Conservation (phyloP, 2,113 vertebrate species). For the Lasiurus borealis region DNA sequence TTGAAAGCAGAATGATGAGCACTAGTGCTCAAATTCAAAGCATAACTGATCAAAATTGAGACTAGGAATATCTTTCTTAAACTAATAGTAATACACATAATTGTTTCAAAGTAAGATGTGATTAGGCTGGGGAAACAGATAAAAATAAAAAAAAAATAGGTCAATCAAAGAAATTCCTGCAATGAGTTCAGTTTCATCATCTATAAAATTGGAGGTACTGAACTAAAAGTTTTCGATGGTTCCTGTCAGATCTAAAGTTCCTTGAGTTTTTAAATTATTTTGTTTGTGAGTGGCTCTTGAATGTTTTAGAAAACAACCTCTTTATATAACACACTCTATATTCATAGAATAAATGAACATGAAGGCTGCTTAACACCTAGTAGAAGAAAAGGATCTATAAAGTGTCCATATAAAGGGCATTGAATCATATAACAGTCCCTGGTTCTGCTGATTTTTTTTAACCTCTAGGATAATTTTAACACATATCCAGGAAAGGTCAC, state of each 20-base stretch:
- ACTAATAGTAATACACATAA: neutral
- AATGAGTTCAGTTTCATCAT: neutral
- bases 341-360: neutral
- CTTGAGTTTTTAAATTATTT: neutral
- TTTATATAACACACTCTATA: neutral
- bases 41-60: neutral
- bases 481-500: neutral
- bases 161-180: neutral
- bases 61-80: neutral
- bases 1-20: neutral
- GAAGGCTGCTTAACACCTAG: neutral
- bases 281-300: neutral
- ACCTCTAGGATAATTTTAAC: neutral
- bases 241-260: slow-evolving; percentile 31
- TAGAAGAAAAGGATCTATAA: neutral
- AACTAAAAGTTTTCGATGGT: neutral
- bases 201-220: neutral
- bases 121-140: neutral
- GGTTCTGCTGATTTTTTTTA: neutral
- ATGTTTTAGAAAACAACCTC: neutral
- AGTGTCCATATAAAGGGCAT: neutral
- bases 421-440: neutral
- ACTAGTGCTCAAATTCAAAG: neutral
- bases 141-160: neutral
- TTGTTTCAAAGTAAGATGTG: neutral